A percentile compares a stretch with the other conserved stretches of the same genome.
Evolutionary conservation across 2,797 vertebrate genomes (phyloP).

Genomic region (Enteromius thamalakanensis): DNA sequence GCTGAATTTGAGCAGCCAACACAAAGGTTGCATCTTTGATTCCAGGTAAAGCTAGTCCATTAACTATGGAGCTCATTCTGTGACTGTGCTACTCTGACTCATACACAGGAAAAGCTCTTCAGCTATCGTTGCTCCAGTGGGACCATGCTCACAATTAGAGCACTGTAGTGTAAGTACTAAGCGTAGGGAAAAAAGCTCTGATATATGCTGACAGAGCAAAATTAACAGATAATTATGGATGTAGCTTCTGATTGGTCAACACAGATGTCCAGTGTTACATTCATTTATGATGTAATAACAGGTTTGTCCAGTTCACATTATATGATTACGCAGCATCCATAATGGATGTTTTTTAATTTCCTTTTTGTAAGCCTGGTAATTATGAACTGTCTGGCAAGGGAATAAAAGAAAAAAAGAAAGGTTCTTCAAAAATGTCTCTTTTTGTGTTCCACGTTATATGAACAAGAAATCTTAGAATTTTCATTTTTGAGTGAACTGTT

Average conservation of each 20-base stretch:
- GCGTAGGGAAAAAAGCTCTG: background rate
- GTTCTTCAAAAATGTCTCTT: background rate
- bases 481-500: background rate
- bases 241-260: background rate
- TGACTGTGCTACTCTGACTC: background rate
- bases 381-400: background rate
- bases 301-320: background rate
- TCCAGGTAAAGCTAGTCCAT: background rate
- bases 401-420: background rate
- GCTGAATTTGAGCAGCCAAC: background rate
- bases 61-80: background rate
- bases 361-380: background rate
- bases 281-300: background rate
- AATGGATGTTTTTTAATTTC: background rate
- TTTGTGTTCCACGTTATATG: background rate
- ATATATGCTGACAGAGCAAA: slow-evolving; percentile 29
- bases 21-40: background rate
- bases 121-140: slow-evolving; percentile 31
- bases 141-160: slow-evolving; percentile 35
- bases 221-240: background rate
- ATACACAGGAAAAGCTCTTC: slow-evolving; percentile 30
- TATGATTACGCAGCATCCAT: background rate
- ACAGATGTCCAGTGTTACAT: background rate
- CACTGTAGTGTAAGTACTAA: slow-evolving; percentile 40
- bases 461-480: background rate